Conservation (phyloP, 2,888 invertebrate genomes). For the Bursaphelenchus okinawaensis region DNA sequence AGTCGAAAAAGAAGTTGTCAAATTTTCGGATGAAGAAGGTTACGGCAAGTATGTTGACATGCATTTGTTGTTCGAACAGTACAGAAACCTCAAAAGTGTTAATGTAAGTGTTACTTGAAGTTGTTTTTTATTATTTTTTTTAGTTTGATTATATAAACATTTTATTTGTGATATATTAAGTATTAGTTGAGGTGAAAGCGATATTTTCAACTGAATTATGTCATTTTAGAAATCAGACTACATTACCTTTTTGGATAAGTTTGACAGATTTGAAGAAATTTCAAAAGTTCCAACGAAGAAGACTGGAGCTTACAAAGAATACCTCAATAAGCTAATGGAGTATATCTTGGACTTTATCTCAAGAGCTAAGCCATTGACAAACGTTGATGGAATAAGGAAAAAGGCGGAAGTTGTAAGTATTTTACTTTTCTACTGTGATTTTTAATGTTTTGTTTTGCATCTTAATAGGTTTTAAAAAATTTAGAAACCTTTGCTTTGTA, state of each 20-base stretch:
- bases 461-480: slow-evolving; percentile 19
- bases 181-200: neutral
- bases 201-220: neutral
- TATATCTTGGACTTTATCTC: slow-evolving; percentile 47
- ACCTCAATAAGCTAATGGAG: slow-evolving; percentile 69
- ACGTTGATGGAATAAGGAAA: slow-evolving; percentile 36
- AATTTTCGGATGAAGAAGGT: slow-evolving; percentile 97
- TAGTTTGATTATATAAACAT: neutral
- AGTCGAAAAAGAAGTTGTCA: slow-evolving; percentile 67
- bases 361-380: slow-evolving; percentile 49
- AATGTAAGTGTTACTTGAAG: slow-evolving; percentile 65
- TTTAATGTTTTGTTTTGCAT: slow-evolving; percentile 5
- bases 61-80: slow-evolving; percentile 90
- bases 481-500: neutral
- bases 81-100: slow-evolving; percentile 89
- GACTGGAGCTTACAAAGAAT: slow-evolving; percentile 62
- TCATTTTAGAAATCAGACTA: slow-evolving; percentile 70
- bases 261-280: slow-evolving; percentile 91
- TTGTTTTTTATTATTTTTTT: neutral
- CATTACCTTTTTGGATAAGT: slow-evolving; percentile 82
- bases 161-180: neutral
- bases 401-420: slow-evolving; percentile 22
- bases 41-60: slow-evolving; percentile 92
- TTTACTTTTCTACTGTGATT: slow-evolving; percentile 3
- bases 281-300: slow-evolving; percentile 68